phyloP scores from a whole-genome alignment of 1,140 invertebrate species.

The Drosophila seguyi region DNA sequence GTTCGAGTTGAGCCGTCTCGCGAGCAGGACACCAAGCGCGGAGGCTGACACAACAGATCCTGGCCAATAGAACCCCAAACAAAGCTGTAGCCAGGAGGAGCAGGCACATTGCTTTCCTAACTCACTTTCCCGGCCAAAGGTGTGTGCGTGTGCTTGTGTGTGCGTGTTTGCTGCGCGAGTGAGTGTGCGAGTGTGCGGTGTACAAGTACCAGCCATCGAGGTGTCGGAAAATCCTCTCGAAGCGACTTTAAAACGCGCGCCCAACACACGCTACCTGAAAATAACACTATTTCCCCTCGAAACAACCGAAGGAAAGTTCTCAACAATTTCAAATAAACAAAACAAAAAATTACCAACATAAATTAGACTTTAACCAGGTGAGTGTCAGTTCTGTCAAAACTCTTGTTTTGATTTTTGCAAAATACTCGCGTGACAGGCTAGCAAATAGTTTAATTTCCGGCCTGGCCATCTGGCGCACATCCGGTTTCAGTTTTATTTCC shows the following conservation, averaged over 20 bases:
- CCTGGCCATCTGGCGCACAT: conserved; percentile 63
- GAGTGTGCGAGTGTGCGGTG: conserved; percentile 9
- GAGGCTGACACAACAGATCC: conserved; percentile 59
- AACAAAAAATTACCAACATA: neutral
- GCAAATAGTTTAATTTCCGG: conserved; percentile 84
- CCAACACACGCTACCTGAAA: conserved; percentile 29
- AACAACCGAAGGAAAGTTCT: neutral
- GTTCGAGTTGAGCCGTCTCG: conserved; percentile 84
- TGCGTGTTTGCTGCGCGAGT: conserved; percentile 42
- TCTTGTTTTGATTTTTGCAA: conserved; percentile 22
- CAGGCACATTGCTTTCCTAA: conserved; percentile 40
- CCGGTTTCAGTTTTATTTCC: conserved; percentile 83
- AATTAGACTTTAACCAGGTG: conserved; percentile 24
- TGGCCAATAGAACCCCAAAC: conserved; percentile 4
- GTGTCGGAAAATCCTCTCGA: conserved; percentile 20
- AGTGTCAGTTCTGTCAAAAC: conserved; percentile 19
- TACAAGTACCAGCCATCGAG: conserved; percentile 25
- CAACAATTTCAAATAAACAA: neutral
- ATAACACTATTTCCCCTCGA: neutral
- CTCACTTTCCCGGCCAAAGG: conserved; percentile 51
- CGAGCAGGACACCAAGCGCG: conserved; percentile 77
- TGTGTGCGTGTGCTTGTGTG: conserved; percentile 45
- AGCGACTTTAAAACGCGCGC: conserved; percentile 20
- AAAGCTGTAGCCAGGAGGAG: conserved; percentile 19
- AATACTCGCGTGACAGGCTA: conserved; percentile 47